A percentile compares a stretch with the other conserved stretches of the same genome.
Evolutionary conservation across 2,113 vertebrate genomes (phyloP).

Genomic region (Sinocyclocheilus anophthalmus): DNA sequence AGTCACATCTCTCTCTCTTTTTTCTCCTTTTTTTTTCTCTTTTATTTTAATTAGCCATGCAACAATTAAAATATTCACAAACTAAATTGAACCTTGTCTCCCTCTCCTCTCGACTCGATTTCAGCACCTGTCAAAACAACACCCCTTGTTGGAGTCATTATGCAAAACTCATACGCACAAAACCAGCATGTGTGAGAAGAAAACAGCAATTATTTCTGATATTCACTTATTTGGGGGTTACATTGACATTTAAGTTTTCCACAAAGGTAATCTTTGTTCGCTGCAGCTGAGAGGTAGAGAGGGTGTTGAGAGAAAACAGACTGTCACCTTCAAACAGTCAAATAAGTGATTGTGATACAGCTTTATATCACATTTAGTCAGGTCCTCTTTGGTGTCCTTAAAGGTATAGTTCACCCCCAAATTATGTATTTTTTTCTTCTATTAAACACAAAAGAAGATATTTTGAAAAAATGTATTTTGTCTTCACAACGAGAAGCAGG

Average conservation of each 20-base stretch:
- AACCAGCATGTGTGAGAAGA: constrained; percentile 89
- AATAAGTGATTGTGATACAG: constrained; percentile 38
- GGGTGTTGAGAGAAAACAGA: constrained; percentile 39
- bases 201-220: constrained; percentile 99
- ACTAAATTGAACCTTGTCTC: constrained; percentile 99
- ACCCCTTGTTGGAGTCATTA: constrained; percentile 95
- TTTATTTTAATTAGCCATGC: constrained; percentile 99
- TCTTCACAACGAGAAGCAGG: no score
- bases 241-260: constrained; percentile 84
- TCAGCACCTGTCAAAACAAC: constrained; percentile 99
- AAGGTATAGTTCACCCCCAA: background rate
- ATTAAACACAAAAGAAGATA: background rate
- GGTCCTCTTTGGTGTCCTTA: constrained; percentile 19
- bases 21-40: constrained; percentile 76
- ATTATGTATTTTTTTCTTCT: no score
- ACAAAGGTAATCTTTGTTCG: constrained; percentile 87
- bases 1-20: constrained; percentile 87
- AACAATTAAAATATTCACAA: constrained; percentile 99
- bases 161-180: constrained; percentile 94
- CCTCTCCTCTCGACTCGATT: constrained; percentile 96
- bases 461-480: background rate
- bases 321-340: constrained; percentile 35
- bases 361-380: constrained; percentile 27
- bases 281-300: constrained; percentile 70
- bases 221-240: constrained; percentile 98